Conservation (phyloP, 2,797 vertebrate species). For the Phaenicophaeus curvirostris region DNA sequence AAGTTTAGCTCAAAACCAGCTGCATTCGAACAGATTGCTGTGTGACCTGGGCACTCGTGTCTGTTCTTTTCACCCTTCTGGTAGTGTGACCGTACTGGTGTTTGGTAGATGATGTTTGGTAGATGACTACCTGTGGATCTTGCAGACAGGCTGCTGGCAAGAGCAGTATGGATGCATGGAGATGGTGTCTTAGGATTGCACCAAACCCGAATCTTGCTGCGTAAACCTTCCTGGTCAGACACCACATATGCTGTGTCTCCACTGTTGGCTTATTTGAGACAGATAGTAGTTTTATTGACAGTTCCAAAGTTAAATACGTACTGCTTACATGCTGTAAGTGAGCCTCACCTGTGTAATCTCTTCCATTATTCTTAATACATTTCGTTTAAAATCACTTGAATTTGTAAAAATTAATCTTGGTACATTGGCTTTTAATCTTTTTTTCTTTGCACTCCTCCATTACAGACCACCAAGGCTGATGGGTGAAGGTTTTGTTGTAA, state of each 20-base stretch:
- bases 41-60: too few relatives aligned
- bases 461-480: conserved; percentile 93
- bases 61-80: fast-evolving
- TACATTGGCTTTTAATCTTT: neutral
- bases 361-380: neutral
- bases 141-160: neutral
- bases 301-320: neutral
- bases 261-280: neutral
- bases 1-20: neutral
- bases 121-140: neutral
- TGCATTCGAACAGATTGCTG: neutral
- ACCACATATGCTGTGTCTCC: neutral
- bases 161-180: fast-evolving
- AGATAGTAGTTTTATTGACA: neutral
- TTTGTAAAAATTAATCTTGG: neutral
- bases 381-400: neutral
- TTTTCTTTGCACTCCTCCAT: neutral
- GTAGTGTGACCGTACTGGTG: fast-evolving
- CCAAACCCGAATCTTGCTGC: neutral
- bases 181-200: neutral
- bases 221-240: neutral
- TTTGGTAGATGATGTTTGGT: neutral
- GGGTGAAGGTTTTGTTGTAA: conserved; percentile 98
- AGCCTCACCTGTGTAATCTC: neutral
- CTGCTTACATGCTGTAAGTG: neutral